These are phyloP conservation scores for Drosophila sordidapex DNA, from an alignment of 2,888 invertebrate species.

Conservation along the genomic window DNA sequence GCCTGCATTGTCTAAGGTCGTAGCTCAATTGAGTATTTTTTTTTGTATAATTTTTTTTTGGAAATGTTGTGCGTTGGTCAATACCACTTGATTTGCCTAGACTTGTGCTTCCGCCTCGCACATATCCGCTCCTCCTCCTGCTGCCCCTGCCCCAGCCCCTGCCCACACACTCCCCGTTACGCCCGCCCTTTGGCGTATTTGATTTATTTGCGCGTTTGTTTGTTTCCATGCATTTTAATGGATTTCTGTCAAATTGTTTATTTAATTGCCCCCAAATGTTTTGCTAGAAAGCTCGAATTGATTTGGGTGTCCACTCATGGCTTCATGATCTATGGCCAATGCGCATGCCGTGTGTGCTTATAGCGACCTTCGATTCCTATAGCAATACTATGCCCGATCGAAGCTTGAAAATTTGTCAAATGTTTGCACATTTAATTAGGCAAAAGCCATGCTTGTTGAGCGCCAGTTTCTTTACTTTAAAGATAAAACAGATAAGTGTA, in stretches of 20 bases:
- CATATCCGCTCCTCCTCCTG: background rate
- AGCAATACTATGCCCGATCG: slow-evolving; percentile 9
- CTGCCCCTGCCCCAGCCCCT: background rate
- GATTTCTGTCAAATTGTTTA: slow-evolving; percentile 51
- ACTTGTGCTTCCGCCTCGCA: slow-evolving; percentile 11
- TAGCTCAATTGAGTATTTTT: slow-evolving; percentile 31
- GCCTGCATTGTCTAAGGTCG: slow-evolving; percentile 36
- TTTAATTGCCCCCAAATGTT: slow-evolving; percentile 59
- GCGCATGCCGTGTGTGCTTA: slow-evolving; percentile 8
- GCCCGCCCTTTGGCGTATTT: slow-evolving; percentile 37
- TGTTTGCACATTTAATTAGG: slow-evolving; percentile 46
- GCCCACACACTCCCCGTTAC: background rate
- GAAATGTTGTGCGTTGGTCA: slow-evolving; percentile 5
- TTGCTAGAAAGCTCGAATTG: slow-evolving; percentile 16
- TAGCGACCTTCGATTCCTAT: slow-evolving; percentile 25
- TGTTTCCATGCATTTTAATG: slow-evolving; percentile 68
- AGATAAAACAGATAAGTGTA: background rate
- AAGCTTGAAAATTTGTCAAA: slow-evolving; percentile 19
- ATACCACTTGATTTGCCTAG: slow-evolving; percentile 3
- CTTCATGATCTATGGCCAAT: slow-evolving; percentile 37
- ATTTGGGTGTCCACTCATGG: background rate
- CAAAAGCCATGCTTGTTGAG: slow-evolving; percentile 18
- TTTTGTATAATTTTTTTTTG: slow-evolving; percentile 14
- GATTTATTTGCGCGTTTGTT: slow-evolving; percentile 55
- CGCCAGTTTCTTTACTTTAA: slow-evolving; percentile 7